Evolutionary conservation across 2,888 invertebrate species (phyloP).

Genomic region (Nomada goodeniana): DNA sequence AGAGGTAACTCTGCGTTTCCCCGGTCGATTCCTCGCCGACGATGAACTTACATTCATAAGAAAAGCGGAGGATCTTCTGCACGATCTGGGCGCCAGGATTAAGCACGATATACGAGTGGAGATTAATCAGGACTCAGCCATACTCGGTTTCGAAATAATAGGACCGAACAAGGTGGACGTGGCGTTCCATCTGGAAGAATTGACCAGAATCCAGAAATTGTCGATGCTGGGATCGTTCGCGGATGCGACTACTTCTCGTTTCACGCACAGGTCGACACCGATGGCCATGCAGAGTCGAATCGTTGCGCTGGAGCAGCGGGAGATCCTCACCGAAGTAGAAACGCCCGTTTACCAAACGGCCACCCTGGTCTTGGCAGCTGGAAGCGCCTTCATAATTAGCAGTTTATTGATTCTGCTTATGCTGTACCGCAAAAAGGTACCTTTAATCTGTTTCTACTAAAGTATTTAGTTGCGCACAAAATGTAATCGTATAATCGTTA

Average conservation of each 20-base stretch:
- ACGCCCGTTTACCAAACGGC: constrained; percentile 90
- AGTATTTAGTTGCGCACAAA: not conserved
- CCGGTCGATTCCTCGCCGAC: constrained; percentile 86
- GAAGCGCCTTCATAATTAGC: constrained; percentile 92
- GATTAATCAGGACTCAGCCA: constrained; percentile 79
- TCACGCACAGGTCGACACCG: constrained; percentile 86
- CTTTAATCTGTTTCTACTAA: not conserved
- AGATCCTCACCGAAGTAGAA: constrained; percentile 88
- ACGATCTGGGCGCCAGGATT: constrained; percentile 80
- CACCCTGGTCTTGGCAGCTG: constrained; percentile 91
- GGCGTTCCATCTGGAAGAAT: constrained; percentile 91
- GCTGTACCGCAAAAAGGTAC: constrained; percentile 89
- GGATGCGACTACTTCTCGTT: constrained; percentile 88
- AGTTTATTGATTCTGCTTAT: constrained; percentile 90
- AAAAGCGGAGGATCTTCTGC: constrained; percentile 79
- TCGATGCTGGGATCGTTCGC: constrained; percentile 85
- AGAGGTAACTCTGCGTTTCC: constrained; percentile 90
- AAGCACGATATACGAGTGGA: constrained; percentile 78
- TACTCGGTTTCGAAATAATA: constrained; percentile 85
- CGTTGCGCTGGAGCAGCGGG: constrained; percentile 87
- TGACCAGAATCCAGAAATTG: constrained; percentile 87
- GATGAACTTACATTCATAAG: constrained; percentile 76
- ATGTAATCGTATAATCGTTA: not conserved
- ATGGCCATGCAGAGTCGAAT: constrained; percentile 83
- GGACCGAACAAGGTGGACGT: constrained; percentile 92